Evolutionary conservation across 2,888 invertebrate species (phyloP), one percentile per base, ranked within the genome.

Genomic region (Apodemia duryi): DNA sequence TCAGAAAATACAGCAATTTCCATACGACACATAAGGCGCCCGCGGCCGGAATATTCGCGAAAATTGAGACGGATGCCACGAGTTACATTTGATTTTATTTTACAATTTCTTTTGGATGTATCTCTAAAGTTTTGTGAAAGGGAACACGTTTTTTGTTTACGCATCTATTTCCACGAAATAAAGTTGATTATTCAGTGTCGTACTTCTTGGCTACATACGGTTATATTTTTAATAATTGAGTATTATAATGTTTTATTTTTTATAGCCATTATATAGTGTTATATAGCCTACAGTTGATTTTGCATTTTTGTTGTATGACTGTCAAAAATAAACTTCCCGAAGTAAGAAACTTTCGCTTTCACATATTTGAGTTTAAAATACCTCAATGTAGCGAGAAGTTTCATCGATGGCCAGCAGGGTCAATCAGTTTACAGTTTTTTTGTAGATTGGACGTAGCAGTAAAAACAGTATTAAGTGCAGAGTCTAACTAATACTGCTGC

Each of bases 81-180:
- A 85, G 85, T 89, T 82, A 85, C 82, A 80, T 87, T 86, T 86
- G 88, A 89, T 90, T 88, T 88, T 88, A 86, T 88, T 88, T 86
- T 81, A 85, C 86, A 86, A 88, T 88, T 88, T 83, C 82, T 85
- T 88, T 85, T 80, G 82, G 77, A 85, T 86, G 75, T 52, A 68
- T 60, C 69, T 63, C 68, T 73, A 66, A 70, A 61, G 80, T 71
- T 65, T 72, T 64, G 70, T 68, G 57, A 63, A 32, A 54, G 51
- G 61, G 41, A 29, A 43, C 1, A 2, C 10, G 1, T 43, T 11
- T 21, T 11, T 29, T 2, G 51, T 41, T 61, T 49, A 13, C 9
- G 29, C 9, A 32, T 35, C 10, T 67, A 32, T 61, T 13, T 6
- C 6, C 4, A 3, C 49, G 2, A 2, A 2, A n/a, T 60, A 66